Conservation (phyloP, 2,113 vertebrate species). For the Desmodus rotundus region DNA sequence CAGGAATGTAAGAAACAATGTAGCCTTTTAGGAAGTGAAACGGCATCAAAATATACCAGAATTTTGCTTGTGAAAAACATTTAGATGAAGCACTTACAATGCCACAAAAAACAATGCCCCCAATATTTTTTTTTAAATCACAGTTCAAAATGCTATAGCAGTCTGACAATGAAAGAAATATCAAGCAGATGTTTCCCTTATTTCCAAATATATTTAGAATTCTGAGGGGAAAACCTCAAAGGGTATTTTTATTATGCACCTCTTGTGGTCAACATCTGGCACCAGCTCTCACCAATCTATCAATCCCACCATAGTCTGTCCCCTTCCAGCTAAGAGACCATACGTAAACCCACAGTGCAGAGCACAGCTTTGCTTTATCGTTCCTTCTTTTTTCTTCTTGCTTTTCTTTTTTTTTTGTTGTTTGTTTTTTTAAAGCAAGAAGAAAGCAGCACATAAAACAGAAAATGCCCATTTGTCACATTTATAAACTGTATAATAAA, state of each 20-base stretch:
- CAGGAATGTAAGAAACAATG: not conserved
- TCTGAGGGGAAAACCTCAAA: slow-evolving; percentile 34
- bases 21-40: not conserved
- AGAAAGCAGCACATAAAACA: not conserved
- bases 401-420: not conserved
- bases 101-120: slow-evolving; percentile 33
- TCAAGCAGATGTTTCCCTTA: slow-evolving; percentile 43
- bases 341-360: slow-evolving; percentile 20
- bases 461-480: not conserved
- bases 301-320: not conserved
- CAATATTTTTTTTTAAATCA: not conserved
- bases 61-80: slow-evolving; percentile 48
- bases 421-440: not conserved
- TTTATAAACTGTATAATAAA: not conserved
- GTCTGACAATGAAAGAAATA: slow-evolving; percentile 32
- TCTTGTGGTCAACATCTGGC: slow-evolving; percentile 33
- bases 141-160: slow-evolving; percentile 22
- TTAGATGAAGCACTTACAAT: slow-evolving; percentile 1
- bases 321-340: not conserved
- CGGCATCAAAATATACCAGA: not conserved
- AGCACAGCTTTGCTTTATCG: not conserved
- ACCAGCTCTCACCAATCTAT: not conserved
- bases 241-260: slow-evolving; percentile 29
- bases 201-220: slow-evolving; percentile 55
- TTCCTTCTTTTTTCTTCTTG: not conserved